Evolutionary conservation across 2,797 vertebrate genomes (phyloP), one percentile per base, ranked within the genome.

Genomic region (Gallirallus australis): DNA sequence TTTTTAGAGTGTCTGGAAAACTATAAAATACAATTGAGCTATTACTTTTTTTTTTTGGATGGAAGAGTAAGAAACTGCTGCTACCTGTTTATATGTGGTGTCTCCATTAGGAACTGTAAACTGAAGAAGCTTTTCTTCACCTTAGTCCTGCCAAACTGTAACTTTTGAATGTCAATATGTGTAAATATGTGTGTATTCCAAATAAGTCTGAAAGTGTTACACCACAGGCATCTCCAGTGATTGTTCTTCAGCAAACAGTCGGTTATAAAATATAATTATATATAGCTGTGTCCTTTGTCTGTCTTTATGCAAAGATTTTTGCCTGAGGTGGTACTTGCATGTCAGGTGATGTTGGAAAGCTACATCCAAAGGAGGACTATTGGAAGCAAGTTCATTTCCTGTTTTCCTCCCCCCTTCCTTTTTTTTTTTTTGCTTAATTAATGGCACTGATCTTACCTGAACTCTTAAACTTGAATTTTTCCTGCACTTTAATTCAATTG

Each of bases 141-240:
- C 95, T 98, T 97, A 95, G 96, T 96, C 98, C 97, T 98, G 98
- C 98, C 98, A 97, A 97, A 98, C 95, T 91, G 94, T 98, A 98
- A 96, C 97, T 98, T 97, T 94, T 97, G 96, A 97, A 95, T 96
- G 94, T 96, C 93, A 86, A 83, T 97, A 93, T 66, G 97, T 98
- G 98, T 99, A 98, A 98, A 98, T 98, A 98, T 93, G 95, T 81
- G 98, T 98, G 98, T 99, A 98, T 99, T 98, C 96, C 97, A 98
- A 98, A 98, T 98, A 98, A 98, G 98, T 98, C 98, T 98, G 98
- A 99, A 98, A 98, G 98, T 98, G 98, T 97, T 97, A 95, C 86
- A 88, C 96, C 89, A 89, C 97, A 91, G 95, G 85, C 91, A 91
- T 93, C 64, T 85, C 37, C 64, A 89, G 79, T 84, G 63, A 93